Conservation (phyloP, 2,797 vertebrate genomes). For the Acipenser ruthenus region DNA sequence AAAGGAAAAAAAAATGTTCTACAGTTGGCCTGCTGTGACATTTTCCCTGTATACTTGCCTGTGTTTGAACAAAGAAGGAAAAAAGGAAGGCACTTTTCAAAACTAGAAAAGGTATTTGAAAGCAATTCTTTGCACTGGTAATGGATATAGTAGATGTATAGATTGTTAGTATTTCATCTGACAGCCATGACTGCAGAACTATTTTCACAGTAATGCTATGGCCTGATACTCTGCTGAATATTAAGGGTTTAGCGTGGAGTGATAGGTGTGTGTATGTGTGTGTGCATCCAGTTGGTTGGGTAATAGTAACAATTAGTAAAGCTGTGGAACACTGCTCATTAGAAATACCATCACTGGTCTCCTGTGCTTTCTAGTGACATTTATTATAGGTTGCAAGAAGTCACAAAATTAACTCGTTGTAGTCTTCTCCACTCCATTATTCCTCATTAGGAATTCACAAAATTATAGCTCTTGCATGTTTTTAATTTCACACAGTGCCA, state of each 20-base stretch:
- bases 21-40: constrained; percentile 4
- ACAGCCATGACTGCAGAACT: constrained; percentile 50
- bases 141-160: constrained; percentile 45
- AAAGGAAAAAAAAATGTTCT: background rate
- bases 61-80: background rate
- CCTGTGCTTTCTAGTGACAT: no score
- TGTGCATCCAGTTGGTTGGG: background rate
- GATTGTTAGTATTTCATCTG: constrained; percentile 58
- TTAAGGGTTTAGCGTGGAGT: background rate
- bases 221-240: constrained; percentile 20
- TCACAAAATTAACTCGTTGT: no score
- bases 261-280: background rate
- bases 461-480: no score
- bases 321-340: no score
- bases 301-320: background rate
- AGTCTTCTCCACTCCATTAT: no score
- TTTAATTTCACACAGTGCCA: background rate
- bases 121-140: constrained; percentile 52
- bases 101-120: constrained; percentile 46
- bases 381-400: no score
- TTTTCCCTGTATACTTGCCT: background rate
- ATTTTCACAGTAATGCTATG: constrained; percentile 49
- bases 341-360: no score
- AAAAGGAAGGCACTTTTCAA: constrained; percentile 1
- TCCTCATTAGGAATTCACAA: no score